Base-by-base conservation (phyloP, 2,888 invertebrate genomes). In the Branchipolynoe longqiensis region DNA sequence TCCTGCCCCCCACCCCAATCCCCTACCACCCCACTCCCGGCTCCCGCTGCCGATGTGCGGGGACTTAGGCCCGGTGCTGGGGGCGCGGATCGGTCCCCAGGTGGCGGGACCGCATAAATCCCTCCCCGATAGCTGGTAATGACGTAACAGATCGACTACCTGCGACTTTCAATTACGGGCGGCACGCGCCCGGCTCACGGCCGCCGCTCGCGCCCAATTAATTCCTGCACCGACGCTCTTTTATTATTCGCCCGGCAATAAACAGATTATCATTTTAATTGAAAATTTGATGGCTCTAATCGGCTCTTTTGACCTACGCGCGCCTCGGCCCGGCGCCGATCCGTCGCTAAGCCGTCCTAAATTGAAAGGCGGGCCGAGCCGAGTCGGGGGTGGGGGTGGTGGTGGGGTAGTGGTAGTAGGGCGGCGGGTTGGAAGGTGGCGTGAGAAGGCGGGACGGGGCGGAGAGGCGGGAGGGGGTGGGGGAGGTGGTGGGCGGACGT, bases 251-350 rank as follows among this genome's bases (percentile, higher is more conserved):
- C 84, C 78, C 56, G 56, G 84, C 84, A 84, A 84, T 84, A 84
- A 84, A 78, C 84, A 84, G 78, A 84, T 84, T 84, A 84, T 84
- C 84, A 84, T 84, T 84, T 84, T 84, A 84, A 84, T 84, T 84
- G 84, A 84, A 84, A 84, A 78, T 84, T 84, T 74, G 84, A 84
- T 74, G 58, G 58, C 59, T 74, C 38, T 84, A 84, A 84, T 84
- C 78, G 84, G 56, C 54, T 33, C 58, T 84, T 62, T 84, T 84
- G 84, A 84, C 84, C 84, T 31, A 78, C 28, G 78, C 78, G 78
- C 69, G 31, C 40, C n/a, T 33, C 22, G 22, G 38, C 18, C n/a
- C 40, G 25, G 64, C 41, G 28, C 73, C n/a, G 38, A 12, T n/a
- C 84, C 48, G n/a, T n/a, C n/a, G n/a, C 69, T 69, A 84, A 84